These are phyloP conservation scores for Cyanoramphus novaezelandiae DNA, from an alignment of 2,113 vertebrate species.

Conservation along the genomic window DNA sequence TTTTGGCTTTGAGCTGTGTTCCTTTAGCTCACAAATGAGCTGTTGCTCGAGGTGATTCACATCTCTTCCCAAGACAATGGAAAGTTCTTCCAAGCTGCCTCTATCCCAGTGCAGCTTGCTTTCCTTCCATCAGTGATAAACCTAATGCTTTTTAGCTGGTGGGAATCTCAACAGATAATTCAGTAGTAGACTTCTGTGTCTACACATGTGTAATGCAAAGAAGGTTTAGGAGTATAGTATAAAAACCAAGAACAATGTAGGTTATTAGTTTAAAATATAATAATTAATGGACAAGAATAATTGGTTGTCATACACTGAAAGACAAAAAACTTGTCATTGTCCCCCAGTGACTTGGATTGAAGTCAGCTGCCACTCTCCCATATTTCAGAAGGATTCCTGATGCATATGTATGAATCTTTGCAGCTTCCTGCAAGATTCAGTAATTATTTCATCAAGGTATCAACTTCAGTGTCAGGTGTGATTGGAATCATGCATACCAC, in stretches of 20 bases:
- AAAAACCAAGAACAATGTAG: background rate
- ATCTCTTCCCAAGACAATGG: background rate
- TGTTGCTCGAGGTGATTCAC: background rate
- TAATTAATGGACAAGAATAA: background rate
- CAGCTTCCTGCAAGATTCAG: conserved; percentile 10
- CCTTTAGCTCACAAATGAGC: background rate
- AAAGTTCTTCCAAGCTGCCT: background rate
- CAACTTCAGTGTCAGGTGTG: conserved; percentile 7
- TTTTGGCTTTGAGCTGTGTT: background rate
- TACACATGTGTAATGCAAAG: background rate
- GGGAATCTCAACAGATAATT: background rate
- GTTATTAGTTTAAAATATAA: background rate
- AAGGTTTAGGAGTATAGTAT: background rate
- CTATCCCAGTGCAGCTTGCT: background rate
- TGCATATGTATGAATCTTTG: background rate
- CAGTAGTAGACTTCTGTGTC: background rate
- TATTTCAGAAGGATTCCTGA: background rate
- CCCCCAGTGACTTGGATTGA: background rate
- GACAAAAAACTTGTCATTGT: background rate
- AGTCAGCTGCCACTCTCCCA: background rate
- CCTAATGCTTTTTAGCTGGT: background rate
- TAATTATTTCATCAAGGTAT: conserved; percentile 50
- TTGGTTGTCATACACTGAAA: background rate
- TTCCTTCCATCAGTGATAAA: background rate
- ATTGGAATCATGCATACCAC: background rate